These are phyloP conservation scores for Meloidogyne floridensis DNA, from an alignment of 1,140 invertebrate genomes.

Conservation along the genomic window DNA sequence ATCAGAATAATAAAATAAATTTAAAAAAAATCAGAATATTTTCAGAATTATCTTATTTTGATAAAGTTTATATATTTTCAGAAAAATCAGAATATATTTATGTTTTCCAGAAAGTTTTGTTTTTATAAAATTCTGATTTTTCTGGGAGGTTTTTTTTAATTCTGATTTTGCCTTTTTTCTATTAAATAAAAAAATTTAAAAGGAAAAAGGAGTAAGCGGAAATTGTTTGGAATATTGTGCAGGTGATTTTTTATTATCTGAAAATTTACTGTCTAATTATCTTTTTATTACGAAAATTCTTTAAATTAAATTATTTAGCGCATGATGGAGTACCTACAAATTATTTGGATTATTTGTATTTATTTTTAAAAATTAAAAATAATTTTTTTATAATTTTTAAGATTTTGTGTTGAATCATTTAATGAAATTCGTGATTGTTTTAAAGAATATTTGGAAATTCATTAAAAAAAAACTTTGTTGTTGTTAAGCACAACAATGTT, in stretches of 20 bases:
- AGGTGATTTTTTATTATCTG: too few relatives aligned
- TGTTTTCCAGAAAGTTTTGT: too few relatives aligned
- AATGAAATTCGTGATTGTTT: conserved; percentile 64
- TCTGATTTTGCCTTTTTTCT: background rate
- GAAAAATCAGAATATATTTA: too few relatives aligned
- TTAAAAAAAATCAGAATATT: background rate
- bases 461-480: conserved; percentile 22
- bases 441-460: conserved; percentile 48
- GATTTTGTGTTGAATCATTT: conserved; percentile 60
- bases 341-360: conserved; percentile 59
- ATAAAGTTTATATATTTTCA: too few relatives aligned
- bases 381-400: conserved; percentile 6
- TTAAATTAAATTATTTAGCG: conserved; percentile 24
- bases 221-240: conserved; percentile 64
- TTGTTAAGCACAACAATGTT: background rate
- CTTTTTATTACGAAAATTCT: too few relatives aligned
- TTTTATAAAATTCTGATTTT: too few relatives aligned
- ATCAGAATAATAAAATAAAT: background rate
- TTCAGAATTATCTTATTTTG: too few relatives aligned
- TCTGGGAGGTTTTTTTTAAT: too few relatives aligned
- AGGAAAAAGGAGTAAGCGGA: conserved; percentile 62
- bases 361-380: conserved; percentile 5
- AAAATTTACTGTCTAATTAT: too few relatives aligned
- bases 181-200: conserved; percentile 8
- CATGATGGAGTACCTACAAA: conserved; percentile 65